phyloP scores from a whole-genome alignment of 2,797 vertebrate species.

The Thalassophryne amazonica region DNA sequence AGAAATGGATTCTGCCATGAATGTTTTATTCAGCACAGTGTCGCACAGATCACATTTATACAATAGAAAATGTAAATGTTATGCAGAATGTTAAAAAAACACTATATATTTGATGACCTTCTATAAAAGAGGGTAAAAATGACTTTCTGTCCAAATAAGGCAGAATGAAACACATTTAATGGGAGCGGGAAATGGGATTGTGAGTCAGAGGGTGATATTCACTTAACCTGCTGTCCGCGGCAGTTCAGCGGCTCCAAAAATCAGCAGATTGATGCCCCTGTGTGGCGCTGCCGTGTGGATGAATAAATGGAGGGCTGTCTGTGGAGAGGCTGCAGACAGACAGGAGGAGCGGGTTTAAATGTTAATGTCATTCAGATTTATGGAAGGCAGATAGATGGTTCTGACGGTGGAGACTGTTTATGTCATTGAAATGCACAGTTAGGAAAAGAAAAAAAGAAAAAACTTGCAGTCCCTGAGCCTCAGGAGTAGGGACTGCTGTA shows the following conservation, averaged over 20 bases:
- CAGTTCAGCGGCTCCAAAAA: slow-evolving; percentile 32
- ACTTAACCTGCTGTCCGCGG: slow-evolving; percentile 60
- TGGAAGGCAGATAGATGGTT: slow-evolving; percentile 50
- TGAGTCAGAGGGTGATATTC: slow-evolving; percentile 62
- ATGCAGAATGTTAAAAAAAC: slow-evolving; percentile 65
- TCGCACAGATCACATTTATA: slow-evolving; percentile 70
- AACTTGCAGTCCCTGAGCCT: slow-evolving; percentile 44
- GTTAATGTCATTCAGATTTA: slow-evolving; percentile 76
- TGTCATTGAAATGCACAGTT: slow-evolving; percentile 61
- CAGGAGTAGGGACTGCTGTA: no score
- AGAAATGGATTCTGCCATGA: slow-evolving; percentile 77
- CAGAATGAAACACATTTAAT: slow-evolving; percentile 69
- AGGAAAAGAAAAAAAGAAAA: no score
- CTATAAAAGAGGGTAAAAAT: slow-evolving; percentile 74
- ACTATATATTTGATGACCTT: slow-evolving; percentile 79
- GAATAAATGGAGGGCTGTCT: slow-evolving; percentile 56
- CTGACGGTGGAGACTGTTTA: slow-evolving; percentile 53
- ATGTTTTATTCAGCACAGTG: slow-evolving; percentile 75
- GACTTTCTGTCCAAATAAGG: slow-evolving; percentile 71
- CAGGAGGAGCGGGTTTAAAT: slow-evolving; percentile 49
- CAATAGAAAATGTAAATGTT: slow-evolving; percentile 80
- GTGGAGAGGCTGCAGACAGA: slow-evolving; percentile 29
- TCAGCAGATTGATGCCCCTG: slow-evolving; percentile 59
- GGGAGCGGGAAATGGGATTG: slow-evolving; percentile 45
- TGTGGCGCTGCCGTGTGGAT: slow-evolving; percentile 21